phyloP scores from a whole-genome alignment of 1,140 invertebrate genomes.

The Aphelinus certus region DNA sequence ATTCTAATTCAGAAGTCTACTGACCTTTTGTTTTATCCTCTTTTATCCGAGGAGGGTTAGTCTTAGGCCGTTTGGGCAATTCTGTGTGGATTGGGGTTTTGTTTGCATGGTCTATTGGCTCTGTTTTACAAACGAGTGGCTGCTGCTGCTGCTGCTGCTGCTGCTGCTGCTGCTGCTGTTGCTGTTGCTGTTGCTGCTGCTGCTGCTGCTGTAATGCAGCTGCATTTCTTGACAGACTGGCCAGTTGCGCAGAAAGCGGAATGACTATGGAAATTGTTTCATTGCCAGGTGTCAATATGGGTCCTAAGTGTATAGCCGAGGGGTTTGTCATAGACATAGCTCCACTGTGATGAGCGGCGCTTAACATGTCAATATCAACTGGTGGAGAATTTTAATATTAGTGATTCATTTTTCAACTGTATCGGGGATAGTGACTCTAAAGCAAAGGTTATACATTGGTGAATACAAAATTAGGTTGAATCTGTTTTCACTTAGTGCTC shows the following conservation, averaged over 20 bases:
- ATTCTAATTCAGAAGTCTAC: not conserved
- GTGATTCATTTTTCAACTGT: not conserved
- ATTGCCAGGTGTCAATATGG: slow-evolving; percentile 54
- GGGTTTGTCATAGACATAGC: slow-evolving; percentile 51
- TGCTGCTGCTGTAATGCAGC: not conserved
- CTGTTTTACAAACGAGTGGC: slow-evolving; percentile 16
- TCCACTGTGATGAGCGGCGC: slow-evolving; percentile 33
- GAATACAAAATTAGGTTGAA: too few relatives aligned
- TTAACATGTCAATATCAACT: slow-evolving; percentile 40
- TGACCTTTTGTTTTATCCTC: slow-evolving; percentile 40
- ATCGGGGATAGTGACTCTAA: too few relatives aligned
- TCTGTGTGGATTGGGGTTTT: slow-evolving; percentile 3
- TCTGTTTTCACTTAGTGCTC: too few relatives aligned
- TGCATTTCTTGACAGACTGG: slow-evolving; percentile 46
- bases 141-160: slow-evolving; percentile 2
- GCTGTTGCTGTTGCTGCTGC: not conserved
- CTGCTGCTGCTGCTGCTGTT: slow-evolving; percentile 2
- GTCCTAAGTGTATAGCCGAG: slow-evolving; percentile 57
- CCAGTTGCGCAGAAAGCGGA: slow-evolving; percentile 52
- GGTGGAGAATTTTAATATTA: slow-evolving; percentile 4
- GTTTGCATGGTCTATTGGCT: slow-evolving; percentile 36
- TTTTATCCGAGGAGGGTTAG: slow-evolving; percentile 34
- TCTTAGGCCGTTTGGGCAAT: slow-evolving; percentile 26
- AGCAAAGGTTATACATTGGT: too few relatives aligned
- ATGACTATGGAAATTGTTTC: slow-evolving; percentile 63